Evolutionary conservation across 2,888 invertebrate genomes (phyloP).

Genomic region (Pyrrhopygopsis socrates): DNA sequence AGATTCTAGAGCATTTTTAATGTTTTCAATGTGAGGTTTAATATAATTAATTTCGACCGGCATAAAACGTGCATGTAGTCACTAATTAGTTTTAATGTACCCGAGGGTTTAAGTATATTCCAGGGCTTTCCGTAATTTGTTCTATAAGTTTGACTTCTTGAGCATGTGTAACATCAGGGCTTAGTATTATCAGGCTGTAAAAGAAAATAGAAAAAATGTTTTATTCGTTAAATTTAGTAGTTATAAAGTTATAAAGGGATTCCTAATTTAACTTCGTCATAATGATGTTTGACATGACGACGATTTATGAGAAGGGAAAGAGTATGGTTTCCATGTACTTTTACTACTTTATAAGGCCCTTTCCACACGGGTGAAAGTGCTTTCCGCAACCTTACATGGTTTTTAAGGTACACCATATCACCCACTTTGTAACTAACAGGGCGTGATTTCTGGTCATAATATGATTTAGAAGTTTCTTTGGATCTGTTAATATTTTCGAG

Average conservation of each 20-base stretch:
- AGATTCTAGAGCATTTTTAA: background rate
- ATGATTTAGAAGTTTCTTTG: conserved; percentile 84
- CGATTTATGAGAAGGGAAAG: conserved; percentile 77
- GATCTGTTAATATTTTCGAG: conserved; percentile 79
- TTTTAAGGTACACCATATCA: conserved; percentile 77
- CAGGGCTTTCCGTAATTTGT: conserved; percentile 23
- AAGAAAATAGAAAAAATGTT: conserved; percentile 6
- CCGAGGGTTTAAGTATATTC: conserved; percentile 22
- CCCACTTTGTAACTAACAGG: conserved; percentile 71
- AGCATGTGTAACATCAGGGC: background rate
- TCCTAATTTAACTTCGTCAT: conserved; percentile 65
- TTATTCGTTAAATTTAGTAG: no score
- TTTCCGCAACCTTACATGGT: conserved; percentile 74
- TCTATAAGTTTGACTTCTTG: conserved; percentile 5
- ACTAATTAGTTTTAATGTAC: conserved; percentile 12
- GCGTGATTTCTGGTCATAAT: conserved; percentile 70
- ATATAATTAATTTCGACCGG: conserved; percentile 19
- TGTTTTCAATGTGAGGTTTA: conserved; percentile 22
- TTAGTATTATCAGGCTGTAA: conserved; percentile 19
- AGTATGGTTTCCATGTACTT: conserved; percentile 79
- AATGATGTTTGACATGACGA: conserved; percentile 73
- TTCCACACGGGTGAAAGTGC: conserved; percentile 83
- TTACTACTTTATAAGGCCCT: conserved; percentile 82
- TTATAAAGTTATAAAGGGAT: no score
- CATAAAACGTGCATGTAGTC: conserved; percentile 12